Conservation (phyloP, 2,797 vertebrate genomes). For the Anguilla obscura region DNA sequence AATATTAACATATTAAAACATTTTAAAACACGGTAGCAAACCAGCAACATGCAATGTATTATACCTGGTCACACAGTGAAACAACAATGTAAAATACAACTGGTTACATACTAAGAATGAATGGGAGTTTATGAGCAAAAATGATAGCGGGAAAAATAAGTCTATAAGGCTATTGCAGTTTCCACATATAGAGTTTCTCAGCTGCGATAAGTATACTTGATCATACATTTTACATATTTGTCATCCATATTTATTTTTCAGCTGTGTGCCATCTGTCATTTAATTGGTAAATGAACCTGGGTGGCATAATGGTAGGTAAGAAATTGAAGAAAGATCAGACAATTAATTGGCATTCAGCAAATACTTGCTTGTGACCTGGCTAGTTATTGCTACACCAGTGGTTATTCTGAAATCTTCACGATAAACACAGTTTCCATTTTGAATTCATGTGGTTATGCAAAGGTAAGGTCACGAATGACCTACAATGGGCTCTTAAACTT, state of each 20-base stretch:
- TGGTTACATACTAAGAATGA: background rate
- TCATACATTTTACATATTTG: background rate
- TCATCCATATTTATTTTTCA: background rate
- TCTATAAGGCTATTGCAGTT: background rate
- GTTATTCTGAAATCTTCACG: background rate
- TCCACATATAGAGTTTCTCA: background rate
- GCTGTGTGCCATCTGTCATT: background rate
- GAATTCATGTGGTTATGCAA: background rate
- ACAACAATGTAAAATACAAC: background rate
- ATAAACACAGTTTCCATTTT: background rate
- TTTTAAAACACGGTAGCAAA: conserved; percentile 18
- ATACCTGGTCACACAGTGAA: background rate
- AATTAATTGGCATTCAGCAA: background rate
- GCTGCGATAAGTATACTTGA: background rate
- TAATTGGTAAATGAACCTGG: background rate
- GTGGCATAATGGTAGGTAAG: background rate
- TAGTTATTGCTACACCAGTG: background rate
- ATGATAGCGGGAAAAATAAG: background rate
- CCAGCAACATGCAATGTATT: background rate
- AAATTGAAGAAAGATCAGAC: background rate
- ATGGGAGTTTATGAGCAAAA: background rate
- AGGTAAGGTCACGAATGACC: background rate
- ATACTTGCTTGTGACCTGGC: background rate
- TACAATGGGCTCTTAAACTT: background rate
- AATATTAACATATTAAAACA: background rate